Percentiles rank a stretch among this genome's conserved stretches.
phyloP scores from a whole-genome alignment of 2,797 vertebrate genomes.

The Okamejei kenojei region DNA sequence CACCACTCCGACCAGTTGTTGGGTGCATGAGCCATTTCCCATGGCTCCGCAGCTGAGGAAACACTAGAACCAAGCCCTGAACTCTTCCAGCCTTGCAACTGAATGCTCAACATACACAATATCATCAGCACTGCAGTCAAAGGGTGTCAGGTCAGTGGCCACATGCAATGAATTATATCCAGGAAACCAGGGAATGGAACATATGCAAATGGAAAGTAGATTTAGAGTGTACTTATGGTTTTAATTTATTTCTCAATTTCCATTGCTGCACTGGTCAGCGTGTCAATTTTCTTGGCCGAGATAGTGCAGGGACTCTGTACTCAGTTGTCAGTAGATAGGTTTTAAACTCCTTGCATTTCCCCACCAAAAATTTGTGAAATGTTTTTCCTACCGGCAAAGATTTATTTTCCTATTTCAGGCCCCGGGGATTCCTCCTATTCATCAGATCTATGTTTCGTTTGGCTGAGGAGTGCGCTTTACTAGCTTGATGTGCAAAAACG shows the following conservation, averaged over 20 bases:
- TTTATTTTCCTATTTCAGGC: constrained; percentile 28
- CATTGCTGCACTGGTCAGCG: background rate
- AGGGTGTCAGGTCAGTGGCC: background rate
- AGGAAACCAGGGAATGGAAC: background rate
- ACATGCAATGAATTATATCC: background rate
- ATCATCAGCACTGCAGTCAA: background rate
- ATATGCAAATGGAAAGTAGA: constrained; percentile 1
- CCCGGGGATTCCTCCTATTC: constrained; percentile 18
- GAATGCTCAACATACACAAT: background rate
- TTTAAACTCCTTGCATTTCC: constrained; percentile 12
- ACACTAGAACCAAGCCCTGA: background rate
- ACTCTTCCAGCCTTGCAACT: background rate
- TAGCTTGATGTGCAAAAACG: constrained; percentile 15
- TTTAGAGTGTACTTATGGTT: background rate
- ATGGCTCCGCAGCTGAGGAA: background rate
- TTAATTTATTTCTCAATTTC: constrained; percentile 29
- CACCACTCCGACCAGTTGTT: no score
- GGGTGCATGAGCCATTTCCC: background rate
- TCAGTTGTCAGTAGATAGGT: constrained; percentile 27
- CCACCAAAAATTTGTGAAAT: constrained; percentile 32
- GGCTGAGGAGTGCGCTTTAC: background rate
- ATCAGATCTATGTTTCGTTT: constrained; percentile 15
- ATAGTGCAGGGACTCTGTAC: background rate
- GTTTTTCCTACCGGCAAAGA: constrained; percentile 21
- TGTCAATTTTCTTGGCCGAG: constrained; percentile 31